Evolutionary conservation across 2,888 invertebrate species (phyloP).

Genomic region (Cataglyphis altisquamis): DNA sequence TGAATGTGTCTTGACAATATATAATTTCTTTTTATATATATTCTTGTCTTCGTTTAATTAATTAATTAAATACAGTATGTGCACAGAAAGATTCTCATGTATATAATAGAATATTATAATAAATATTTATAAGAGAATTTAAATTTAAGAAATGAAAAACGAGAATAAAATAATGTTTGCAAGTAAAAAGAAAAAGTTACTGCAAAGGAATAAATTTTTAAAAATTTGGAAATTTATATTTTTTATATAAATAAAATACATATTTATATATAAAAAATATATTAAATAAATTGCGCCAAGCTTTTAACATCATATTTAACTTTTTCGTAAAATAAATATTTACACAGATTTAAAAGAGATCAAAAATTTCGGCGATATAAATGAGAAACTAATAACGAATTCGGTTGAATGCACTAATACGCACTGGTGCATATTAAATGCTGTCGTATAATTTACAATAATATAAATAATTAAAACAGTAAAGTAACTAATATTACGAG

Average conservation of each 20-base stretch:
- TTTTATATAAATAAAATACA: neutral
- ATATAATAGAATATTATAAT: neutral
- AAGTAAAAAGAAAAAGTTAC: neutral
- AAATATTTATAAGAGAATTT: neutral
- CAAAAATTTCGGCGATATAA: neutral
- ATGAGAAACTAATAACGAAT: neutral
- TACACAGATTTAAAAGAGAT: neutral
- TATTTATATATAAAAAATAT: neutral
- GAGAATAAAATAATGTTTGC: neutral
- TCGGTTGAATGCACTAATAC: neutral
- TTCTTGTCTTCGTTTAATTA: neutral
- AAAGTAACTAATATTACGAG: neutral
- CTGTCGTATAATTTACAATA: neutral
- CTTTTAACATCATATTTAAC: neutral
- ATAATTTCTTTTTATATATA: neutral
- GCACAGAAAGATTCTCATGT: neutral
- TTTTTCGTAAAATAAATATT: neutral
- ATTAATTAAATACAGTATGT: neutral
- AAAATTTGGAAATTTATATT: neutral
- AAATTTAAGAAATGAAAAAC: neutral
- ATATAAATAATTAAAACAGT: neutral
- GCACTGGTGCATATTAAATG: neutral
- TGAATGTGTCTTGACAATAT: neutral
- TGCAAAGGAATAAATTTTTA: neutral
- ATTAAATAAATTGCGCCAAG: neutral